phyloP scores from a whole-genome alignment of 1,140 invertebrate species.

The Drosophila paulistorum region DNA sequence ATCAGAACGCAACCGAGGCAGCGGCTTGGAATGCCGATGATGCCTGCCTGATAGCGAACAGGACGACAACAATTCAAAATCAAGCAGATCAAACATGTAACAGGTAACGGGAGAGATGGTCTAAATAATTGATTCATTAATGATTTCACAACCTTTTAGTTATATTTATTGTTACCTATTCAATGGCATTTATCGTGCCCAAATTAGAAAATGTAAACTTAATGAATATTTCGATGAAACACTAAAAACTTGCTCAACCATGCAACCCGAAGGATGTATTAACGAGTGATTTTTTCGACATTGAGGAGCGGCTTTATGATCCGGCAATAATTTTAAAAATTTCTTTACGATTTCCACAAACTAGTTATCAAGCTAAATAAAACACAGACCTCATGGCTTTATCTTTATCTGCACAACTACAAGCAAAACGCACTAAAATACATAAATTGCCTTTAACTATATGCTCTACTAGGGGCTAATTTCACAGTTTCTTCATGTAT shows the following conservation, averaged over 20 bases:
- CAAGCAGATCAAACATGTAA: constrained; percentile 45
- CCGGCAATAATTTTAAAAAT: not conserved
- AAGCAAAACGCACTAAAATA: not conserved
- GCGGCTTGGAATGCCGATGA: too few relatives aligned
- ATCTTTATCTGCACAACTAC: not conserved
- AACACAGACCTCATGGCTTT: not conserved
- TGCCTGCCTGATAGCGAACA: not conserved
- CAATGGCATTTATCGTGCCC: not conserved
- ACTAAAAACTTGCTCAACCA: not conserved
- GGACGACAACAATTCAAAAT: constrained; percentile 17
- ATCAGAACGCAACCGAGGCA: too few relatives aligned
- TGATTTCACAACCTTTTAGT: constrained; percentile 21
- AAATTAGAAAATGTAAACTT: not conserved
- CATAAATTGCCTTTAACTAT: not conserved
- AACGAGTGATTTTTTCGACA: not conserved
- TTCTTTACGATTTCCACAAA: constrained; percentile 5
- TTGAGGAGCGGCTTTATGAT: constrained; percentile 1
- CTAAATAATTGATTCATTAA: not conserved
- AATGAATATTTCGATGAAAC: constrained; percentile 30
- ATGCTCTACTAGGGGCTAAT: not conserved
- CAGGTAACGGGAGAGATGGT: not conserved
- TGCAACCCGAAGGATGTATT: constrained; percentile 42
- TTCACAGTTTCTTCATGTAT: not conserved
- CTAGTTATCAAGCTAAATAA: constrained; percentile 13
- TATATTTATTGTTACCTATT: constrained; percentile 29